A percentile compares a stretch with the other conserved stretches of the same genome.
phyloP scores from a whole-genome alignment of 2,797 vertebrate genomes.

The Lagocephalus sceleratus region DNA sequence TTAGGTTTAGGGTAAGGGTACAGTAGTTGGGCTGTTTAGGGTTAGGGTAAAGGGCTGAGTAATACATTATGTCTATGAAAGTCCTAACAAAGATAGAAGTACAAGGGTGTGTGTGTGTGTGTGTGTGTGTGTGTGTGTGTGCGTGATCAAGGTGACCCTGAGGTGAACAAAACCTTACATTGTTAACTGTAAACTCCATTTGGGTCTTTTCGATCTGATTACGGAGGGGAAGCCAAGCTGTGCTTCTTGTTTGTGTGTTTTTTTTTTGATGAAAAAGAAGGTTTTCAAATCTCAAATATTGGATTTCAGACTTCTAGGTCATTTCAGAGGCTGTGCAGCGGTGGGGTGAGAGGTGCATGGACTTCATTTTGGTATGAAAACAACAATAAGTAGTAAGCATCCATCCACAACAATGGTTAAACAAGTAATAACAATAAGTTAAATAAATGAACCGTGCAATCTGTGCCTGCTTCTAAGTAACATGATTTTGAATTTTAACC shows the following conservation, averaged over 20 bases:
- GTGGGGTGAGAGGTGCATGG: not conserved
- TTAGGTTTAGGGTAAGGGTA: no score
- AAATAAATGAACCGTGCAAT: no score
- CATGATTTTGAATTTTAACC: conserved; percentile 16
- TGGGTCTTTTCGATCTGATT: conserved; percentile 23
- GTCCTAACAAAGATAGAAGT: no score
- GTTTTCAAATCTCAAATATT: not conserved
- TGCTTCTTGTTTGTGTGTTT: not conserved
- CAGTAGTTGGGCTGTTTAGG: no score
- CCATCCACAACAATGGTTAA: no score
- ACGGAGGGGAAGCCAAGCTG: conserved; percentile 23
- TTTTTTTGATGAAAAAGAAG: not conserved
- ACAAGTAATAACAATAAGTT: no score
- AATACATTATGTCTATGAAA: no score
- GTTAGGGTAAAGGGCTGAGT: no score
- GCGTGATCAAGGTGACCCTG: conserved; percentile 39
- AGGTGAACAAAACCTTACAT: conserved; percentile 41
- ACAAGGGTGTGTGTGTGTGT: not conserved
- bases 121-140: conserved; percentile 2
- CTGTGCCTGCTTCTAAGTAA: no score
- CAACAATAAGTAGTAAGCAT: no score
- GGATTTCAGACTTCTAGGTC: not conserved
- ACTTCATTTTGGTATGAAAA: not conserved
- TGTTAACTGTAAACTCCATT: conserved; percentile 28
- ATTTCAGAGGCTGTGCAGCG: no score